Base-by-base conservation (phyloP, 2,113 vertebrate species). In the Ochotona princeps region DNA sequence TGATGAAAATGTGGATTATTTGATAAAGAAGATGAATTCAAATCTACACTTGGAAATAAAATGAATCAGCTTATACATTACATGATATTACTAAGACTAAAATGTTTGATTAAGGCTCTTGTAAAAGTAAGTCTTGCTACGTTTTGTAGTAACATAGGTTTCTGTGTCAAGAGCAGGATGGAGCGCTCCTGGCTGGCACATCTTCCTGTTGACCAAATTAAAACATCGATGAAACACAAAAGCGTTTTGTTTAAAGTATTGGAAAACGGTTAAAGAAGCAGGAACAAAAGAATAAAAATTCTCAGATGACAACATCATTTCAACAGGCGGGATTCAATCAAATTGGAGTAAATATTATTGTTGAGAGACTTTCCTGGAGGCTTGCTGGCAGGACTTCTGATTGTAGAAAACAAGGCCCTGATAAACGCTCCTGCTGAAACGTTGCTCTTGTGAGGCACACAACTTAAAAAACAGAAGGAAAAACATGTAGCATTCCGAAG, bases 11-110 rank as follows among this genome's bases (percentile, higher is more conserved):
- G 49, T 30, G 83, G 79, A 23, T 44, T 67, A 61, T 66, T 54
- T 61, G 35, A 26, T n/a, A 66, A 92, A 90, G 54, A 67, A n/a
- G 13, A 72, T 60, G 47, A 90, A 72, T 8, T 79, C 7, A 88
- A 72, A 70, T 44, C n/a, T 84, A 76, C 5, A 84, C 66, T 87
- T 87, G 15, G 17, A 91, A 82, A 23, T 21, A 89, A 89, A 32
- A 73, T 63, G 14, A 26, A 60, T 2, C 38, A 74, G 74, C 18
- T 82, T 83, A 23, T 32, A 73, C 69, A 44, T 79, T 87, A 47
- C 21, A 21, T 63, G 4, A 78, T 69, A 51, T 67, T 51, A 60
- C 65, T 89, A 79, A 72, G 13, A 17, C 30, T 69, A 54, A 75
- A n/a, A n/a, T n/a, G n/a, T n/a, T n/a, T n/a, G n/a, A n/a, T n/a